phyloP scores from a whole-genome alignment of 1,140 invertebrate genomes.

The Heterodera carotae region DNA sequence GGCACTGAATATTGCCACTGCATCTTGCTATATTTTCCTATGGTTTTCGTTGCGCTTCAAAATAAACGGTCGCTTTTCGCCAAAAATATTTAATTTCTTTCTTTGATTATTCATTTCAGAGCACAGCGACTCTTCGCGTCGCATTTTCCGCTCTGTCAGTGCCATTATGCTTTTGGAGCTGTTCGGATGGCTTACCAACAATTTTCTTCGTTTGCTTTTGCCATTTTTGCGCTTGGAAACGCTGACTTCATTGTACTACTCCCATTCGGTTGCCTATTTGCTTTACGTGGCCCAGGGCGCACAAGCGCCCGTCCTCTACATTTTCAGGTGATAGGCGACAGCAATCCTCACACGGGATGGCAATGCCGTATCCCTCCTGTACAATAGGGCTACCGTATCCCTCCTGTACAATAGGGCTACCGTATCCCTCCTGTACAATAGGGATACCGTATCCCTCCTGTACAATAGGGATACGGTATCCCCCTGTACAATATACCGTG shows the following conservation, averaged over 20 bases:
- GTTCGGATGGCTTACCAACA: neutral
- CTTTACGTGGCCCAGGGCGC: neutral
- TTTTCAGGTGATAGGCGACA: neutral
- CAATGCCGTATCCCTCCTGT: neutral
- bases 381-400: no score
- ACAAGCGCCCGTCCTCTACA: neutral
- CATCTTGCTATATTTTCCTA: neutral
- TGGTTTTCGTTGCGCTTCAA: neutral
- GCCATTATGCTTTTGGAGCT: neutral
- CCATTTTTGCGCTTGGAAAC: neutral
- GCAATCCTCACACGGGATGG: no score
- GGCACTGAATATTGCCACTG: neutral
- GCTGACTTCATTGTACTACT: neutral
- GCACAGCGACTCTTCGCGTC: neutral
- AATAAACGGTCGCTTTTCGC: neutral
- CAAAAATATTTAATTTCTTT: neutral
- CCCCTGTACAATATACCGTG: no score
- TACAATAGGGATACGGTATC: no score
- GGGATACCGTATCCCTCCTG: no score
- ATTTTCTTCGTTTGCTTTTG: neutral
- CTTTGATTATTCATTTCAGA: neutral
- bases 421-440: no score
- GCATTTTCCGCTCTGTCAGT: neutral
- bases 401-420: no score
- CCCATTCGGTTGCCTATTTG: neutral